Conservation (phyloP, 2,113 vertebrate genomes). For the Triplophysa tibetana region DNA sequence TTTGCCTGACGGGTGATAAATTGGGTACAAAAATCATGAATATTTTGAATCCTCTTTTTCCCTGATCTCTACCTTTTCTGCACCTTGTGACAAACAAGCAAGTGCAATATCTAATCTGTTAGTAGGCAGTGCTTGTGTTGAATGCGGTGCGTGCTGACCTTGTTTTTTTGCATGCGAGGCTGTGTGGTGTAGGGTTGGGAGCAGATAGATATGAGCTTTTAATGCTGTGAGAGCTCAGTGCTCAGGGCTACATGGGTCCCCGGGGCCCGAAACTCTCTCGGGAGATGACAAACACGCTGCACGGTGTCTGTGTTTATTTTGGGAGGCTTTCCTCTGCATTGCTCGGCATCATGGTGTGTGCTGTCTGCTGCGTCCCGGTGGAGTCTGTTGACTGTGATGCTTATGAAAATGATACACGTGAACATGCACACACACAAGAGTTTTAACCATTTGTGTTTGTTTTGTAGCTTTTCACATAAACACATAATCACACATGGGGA, state of each 20-base stretch:
- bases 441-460: neutral
- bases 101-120: neutral
- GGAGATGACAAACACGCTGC: neutral
- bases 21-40: no score
- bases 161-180: constrained; percentile 1
- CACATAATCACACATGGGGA: neutral
- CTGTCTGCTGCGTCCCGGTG: neutral
- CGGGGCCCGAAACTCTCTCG: neutral
- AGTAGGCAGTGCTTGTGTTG: neutral
- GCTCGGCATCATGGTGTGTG: neutral
- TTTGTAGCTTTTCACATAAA: no score
- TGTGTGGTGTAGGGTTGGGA: constrained; percentile 3
- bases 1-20: no score
- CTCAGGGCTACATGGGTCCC: constrained; percentile 1
- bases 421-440: neutral
- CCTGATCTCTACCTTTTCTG: neutral
- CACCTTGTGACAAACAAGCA: neutral
- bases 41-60: no score
- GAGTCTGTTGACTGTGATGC: neutral
- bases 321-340: constrained; percentile 16
- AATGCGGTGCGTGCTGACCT: neutral
- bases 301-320: constrained; percentile 43
- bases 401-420: neutral
- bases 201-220: constrained; percentile 10
- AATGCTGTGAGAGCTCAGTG: constrained; percentile 5